Evolutionary conservation across 2,113 vertebrate genomes (phyloP), one percentile per base, ranked within the genome.

Genomic region (Rhagologus leucostigma): DNA sequence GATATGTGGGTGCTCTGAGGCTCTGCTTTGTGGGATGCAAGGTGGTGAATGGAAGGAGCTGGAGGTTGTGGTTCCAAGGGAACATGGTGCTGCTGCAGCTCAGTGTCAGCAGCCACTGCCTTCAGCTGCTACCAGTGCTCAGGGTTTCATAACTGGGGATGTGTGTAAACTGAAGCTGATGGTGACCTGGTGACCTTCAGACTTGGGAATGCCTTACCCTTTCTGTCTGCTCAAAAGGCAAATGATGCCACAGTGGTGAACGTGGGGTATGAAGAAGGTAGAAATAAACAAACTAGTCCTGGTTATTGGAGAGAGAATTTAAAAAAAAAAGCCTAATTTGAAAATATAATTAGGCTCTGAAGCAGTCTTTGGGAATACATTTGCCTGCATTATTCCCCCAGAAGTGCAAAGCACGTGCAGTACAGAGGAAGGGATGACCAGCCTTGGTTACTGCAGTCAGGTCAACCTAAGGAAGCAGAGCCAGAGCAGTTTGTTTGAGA

Each of bases 131-230:
- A 69, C 18, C 39, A 47, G 10, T 29, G 8, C 65, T 90, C 60
- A 23, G 82, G n/a, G 49, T 84, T 82, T 90, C 50, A 2, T 55
- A 71, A 81, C 55, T 11, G 27, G 30, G 64, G 84, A 27, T 2
- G 0, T 2, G 4, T 50, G 53, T 84, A 89, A 89, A 70, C 59
- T 85, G 81, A 85, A 90, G 91, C 87, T 89, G 77, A 26, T 75
- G 29, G 21, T 88, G 74, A 69, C 77, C 50, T 84, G 65, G 30
- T 92, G 93, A 64, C 84, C 77, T 89, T 91, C 70, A 73, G 56
- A 13, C 7, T 19, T 4, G 7, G 74, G 41, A 84, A 29, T 89
- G 49, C 37, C 37, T 87, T 29, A 35, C 37, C 37, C 42, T 57
- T 78, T 63, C 37, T 6, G 23, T 23, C 46, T 70, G 11, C 44